Percentiles rank a stretch among this genome's conserved stretches.
Conservation (phyloP, 2,888 invertebrate species). For the Corythucha ciliata region DNA sequence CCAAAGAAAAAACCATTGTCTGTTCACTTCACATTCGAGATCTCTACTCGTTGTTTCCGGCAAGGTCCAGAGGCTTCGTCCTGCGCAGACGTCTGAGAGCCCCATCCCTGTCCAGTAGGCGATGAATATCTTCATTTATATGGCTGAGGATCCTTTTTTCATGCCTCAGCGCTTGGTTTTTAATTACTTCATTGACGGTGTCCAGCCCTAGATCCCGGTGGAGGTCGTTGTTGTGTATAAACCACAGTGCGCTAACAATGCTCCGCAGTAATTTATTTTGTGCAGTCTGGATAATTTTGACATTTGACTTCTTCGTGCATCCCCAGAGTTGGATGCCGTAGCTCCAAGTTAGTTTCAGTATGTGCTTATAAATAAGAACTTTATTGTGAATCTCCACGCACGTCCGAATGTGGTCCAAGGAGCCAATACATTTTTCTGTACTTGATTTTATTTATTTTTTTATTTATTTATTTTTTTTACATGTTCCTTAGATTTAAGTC, state of each 20-base stretch:
- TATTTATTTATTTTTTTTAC: no score
- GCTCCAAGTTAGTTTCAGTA: constrained; percentile 7
- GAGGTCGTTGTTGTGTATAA: constrained; percentile 7
- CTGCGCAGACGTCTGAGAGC: constrained; percentile 3
- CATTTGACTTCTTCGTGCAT: not conserved
- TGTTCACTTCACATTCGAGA: no score
- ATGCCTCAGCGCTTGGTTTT: no score
- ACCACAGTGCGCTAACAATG: constrained; percentile 11
- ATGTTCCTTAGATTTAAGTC: no score
- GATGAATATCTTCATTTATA: not conserved
- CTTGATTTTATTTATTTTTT: no score
- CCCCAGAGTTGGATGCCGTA: constrained; percentile 7
- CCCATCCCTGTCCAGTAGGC: not conserved
- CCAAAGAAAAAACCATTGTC: no score
- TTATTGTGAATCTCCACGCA: not conserved
- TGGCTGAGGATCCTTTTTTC: constrained; percentile 1
- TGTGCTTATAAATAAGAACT: not conserved
- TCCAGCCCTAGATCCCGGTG: constrained; percentile 5
- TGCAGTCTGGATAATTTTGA: constrained; percentile 5
- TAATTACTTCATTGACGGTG: not conserved
- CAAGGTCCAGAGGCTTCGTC: constrained; percentile 5
- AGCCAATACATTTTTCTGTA: not conserved
- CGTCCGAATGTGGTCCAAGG: no score
- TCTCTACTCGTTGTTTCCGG: no score
- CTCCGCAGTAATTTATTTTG: constrained; percentile 1